phyloP scores from a whole-genome alignment of 1,140 invertebrate genomes.

The Drosophila ficusphila region DNA sequence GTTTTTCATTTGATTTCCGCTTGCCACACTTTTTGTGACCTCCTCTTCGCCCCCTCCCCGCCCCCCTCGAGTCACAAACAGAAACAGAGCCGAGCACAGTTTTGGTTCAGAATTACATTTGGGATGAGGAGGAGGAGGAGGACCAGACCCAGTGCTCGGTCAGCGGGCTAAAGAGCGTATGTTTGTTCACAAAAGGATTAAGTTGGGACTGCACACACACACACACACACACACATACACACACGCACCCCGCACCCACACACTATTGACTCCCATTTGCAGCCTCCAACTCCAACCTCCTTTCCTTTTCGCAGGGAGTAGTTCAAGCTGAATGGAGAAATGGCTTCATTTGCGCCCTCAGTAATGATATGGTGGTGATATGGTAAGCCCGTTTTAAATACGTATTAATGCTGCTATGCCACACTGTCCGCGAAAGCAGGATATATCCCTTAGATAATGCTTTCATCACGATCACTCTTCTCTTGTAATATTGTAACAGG shows the following conservation, averaged over 20 bases:
- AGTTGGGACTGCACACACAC: constrained; percentile 46
- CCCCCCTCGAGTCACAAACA: constrained; percentile 16
- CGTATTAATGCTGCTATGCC: constrained; percentile 28
- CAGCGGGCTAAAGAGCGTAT: constrained; percentile 52
- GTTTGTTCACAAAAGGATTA: constrained; percentile 76
- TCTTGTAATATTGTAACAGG: too few species aligned
- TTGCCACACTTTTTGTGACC: constrained; percentile 66
- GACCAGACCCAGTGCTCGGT: constrained; percentile 10
- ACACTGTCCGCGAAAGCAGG: constrained; percentile 1
- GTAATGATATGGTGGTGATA: constrained; percentile 46
- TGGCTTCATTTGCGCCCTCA: constrained; percentile 63
- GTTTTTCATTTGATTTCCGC: constrained; percentile 79
- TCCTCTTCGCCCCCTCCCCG: neutral
- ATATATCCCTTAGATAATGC: too few species aligned
- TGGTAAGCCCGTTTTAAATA: constrained; percentile 9
- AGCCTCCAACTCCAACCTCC: too few species aligned
- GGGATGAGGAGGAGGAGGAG: too few species aligned
- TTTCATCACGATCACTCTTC: too few species aligned
- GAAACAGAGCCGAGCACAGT: constrained; percentile 2
- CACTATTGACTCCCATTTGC: neutral
- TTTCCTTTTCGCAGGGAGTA: constrained; percentile 1
- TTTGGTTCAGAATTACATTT: neutral
- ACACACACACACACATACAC: neutral
- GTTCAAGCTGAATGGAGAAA: constrained; percentile 44
- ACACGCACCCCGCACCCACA: neutral